Conservation (phyloP, 2,888 invertebrate genomes). For the Ormyrus rosae region DNA sequence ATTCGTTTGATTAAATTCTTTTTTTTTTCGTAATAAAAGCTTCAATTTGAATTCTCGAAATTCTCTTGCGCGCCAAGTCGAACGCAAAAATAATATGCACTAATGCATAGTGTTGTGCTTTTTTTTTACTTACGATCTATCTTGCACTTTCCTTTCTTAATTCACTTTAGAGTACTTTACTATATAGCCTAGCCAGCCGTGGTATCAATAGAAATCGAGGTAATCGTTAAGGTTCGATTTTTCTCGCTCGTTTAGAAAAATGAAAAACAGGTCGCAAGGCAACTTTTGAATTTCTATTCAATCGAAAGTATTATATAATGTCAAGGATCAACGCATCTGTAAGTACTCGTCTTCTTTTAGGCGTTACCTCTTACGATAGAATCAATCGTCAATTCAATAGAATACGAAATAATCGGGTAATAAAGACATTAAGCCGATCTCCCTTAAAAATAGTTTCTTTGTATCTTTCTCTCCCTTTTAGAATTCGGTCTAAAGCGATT, state of each 20-base stretch:
- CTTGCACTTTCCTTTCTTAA: slow-evolving; percentile 47
- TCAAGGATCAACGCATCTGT: not conserved
- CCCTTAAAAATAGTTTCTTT: slow-evolving; percentile 48
- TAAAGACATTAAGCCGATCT: slow-evolving; percentile 42
- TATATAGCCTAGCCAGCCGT: slow-evolving; percentile 2
- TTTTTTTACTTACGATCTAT: slow-evolving; percentile 28
- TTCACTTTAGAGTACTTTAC: slow-evolving; percentile 38
- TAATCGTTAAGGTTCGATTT: slow-evolving; percentile 13
- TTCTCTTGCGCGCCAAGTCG: not conserved
- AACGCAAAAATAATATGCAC: not conserved
- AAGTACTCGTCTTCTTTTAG: not conserved
- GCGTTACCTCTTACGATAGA: slow-evolving; percentile 1
- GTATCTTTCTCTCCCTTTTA: not conserved
- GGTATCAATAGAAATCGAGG: slow-evolving; percentile 23
- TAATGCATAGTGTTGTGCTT: slow-evolving; percentile 20
- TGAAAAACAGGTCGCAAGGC: slow-evolving; percentile 43
- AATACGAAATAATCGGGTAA: slow-evolving; percentile 4
- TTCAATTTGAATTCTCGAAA: not conserved
- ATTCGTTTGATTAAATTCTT: slow-evolving; percentile 27
- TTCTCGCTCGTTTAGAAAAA: slow-evolving; percentile 32
- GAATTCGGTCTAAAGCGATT: too few species aligned
- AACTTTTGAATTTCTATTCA: slow-evolving; percentile 38
- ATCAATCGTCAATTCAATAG: not conserved
- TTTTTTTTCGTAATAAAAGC: not conserved
- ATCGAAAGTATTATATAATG: not conserved